Base-by-base conservation (phyloP, 1,140 invertebrate species). In the Bactericera cockerelli region DNA sequence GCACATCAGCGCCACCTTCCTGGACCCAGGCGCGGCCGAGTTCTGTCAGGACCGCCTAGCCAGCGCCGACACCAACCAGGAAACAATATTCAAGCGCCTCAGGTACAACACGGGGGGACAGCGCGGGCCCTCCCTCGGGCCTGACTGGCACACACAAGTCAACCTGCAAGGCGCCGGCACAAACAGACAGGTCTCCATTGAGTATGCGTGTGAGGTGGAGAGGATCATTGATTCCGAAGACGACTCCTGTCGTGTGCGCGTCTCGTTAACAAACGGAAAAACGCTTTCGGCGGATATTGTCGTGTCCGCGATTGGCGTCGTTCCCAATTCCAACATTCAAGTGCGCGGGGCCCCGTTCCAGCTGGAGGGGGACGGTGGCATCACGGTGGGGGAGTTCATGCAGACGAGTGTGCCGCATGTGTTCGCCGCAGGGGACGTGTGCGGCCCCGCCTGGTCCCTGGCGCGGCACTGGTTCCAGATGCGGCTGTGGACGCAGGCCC, bases 401-500 rank as follows among this genome's bases (percentile, higher is more conserved):
- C 76, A 84, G 70, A 96, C 93, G 14, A 83, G 81, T 38, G 65
- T 86, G 13, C 64, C 65, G 39, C 79, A 90, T 71, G 79, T 98
- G 16, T 99, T 83, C 78, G 94, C 93, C 16, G 93, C 93, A 56
- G 96, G 96, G 10, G 96, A 99, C 79, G 82, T 91, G 8, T 96
- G 92, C 67, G 78, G 78, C 62, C 82, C 85, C 26, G 70, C 70
- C 26, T 98, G 95, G 94, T 68, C 79, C 16, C 66, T 73, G 56
- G 79, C 89, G 1, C 70, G 77, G 36, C 87, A 95, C 68, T 98
- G 95, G 95, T 87, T 95, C 71, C 93, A 97, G 74, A 93, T 98
- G 85, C 77, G 93, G 55, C 70, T 99, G 1, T 99, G 96, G 96
- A 93, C 92, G 3, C 96, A 99, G 75, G 96, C 95, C 0, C 73